These are phyloP conservation scores for Protonemura montana DNA, from an alignment of 2,888 invertebrate genomes.

Conservation along the genomic window DNA sequence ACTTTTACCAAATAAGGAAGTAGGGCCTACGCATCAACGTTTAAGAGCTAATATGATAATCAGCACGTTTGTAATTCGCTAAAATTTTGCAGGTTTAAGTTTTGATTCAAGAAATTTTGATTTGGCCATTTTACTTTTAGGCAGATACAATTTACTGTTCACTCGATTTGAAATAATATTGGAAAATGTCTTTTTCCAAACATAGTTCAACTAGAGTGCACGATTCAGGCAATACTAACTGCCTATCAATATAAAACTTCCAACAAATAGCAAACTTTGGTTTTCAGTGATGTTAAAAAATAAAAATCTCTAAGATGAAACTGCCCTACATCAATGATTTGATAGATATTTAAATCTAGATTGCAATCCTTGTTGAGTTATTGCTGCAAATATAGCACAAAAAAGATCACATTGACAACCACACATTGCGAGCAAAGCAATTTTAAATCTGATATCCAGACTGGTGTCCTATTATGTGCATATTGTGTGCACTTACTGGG, in stretches of 20 bases:
- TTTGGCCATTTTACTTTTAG: constrained; percentile 29
- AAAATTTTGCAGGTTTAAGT: constrained; percentile 45
- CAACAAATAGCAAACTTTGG: neutral
- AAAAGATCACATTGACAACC: constrained; percentile 49
- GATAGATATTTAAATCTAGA: constrained; percentile 44
- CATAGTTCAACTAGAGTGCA: neutral
- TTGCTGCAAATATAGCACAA: constrained; percentile 51
- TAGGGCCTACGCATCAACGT: constrained; percentile 34
- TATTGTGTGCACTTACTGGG: neutral
- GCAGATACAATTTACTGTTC: neutral
- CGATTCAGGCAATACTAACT: neutral
- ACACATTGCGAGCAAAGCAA: constrained; percentile 51
- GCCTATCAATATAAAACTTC: neutral
- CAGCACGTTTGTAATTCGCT: neutral
- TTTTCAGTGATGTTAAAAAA: constrained; percentile 43
- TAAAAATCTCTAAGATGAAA: constrained; percentile 47
- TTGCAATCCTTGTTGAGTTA: constrained; percentile 51
- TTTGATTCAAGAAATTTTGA: constrained; percentile 46
- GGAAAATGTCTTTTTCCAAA: neutral
- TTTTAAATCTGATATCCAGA: constrained; percentile 18
- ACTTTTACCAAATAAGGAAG: constrained; percentile 39
- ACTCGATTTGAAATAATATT: neutral
- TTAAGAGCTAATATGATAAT: constrained; percentile 32
- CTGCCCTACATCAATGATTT: constrained; percentile 42
- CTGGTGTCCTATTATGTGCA: constrained; percentile 39